Evolutionary conservation across 2,888 invertebrate species (phyloP), one percentile per base, ranked within the genome.

Genomic region (Resseliella maxima): DNA sequence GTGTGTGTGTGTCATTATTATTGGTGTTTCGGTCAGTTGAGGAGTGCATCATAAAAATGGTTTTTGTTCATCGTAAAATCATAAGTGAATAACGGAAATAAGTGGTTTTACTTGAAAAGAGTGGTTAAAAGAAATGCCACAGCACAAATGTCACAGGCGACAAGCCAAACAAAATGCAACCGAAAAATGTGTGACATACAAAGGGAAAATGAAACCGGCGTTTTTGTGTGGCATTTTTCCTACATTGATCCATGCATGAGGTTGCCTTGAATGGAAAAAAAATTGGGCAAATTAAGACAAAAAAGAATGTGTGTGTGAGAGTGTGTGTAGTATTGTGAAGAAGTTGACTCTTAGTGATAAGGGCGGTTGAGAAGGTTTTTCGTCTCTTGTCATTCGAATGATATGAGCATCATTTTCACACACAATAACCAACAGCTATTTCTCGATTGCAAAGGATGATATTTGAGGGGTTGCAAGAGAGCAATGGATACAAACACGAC

Each of bases 21-120:
- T 59, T 27, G 31, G 31, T 72, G 72, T 72, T 27, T 72, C 18
- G 72, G 72, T 72, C 72, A 72, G n/a, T 72, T 72, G 15, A 15
- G 72, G 31, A 72, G 24, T 35, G 72, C 72, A 31, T 72, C 72
- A 35, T 72, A 72, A 12, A 31, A 72, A 35, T 15, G 72, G 72
- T 72, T 72, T 72, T 72, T 72, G 35, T 35, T n/a, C 72, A 72
- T 72, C 72, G 31, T 59, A 24, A 59, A 59, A n/a, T 59, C 24
- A 59, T 72, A 72, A 72, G 31, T 72, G 72, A 72, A 72, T 72
- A 72, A 72, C 27, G 72, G 72, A 72, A 72, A 35, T 72, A 72
- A 59, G 59, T 59, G 59, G 59, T 59, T 59, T 59, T 50, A 59
- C 59, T 59, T 12, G 59, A 27, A 72, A 72, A 31, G 27, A 72